phyloP scores from a whole-genome alignment of 2,113 vertebrate species.

The Coptodon rendalli region DNA sequence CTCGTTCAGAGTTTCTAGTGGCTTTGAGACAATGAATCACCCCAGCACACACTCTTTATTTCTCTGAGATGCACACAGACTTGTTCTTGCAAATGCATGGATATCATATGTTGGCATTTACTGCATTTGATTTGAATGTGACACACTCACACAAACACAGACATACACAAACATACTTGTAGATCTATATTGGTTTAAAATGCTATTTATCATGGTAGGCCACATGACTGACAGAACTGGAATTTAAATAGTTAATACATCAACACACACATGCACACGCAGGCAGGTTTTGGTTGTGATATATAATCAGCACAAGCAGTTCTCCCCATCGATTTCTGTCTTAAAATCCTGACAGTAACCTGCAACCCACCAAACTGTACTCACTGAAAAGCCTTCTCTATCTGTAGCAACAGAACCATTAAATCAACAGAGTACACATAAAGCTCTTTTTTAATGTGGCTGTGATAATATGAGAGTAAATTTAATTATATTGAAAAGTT shows the following conservation, averaged over 20 bases:
- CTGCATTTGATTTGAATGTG: constrained; percentile 30
- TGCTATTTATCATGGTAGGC: constrained; percentile 5
- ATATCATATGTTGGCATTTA: constrained; percentile 3
- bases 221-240: background rate
- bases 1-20: constrained; percentile 58
- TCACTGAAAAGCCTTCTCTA: background rate
- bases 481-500: background rate
- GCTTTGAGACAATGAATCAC: constrained; percentile 63
- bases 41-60: constrained; percentile 9
- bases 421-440: background rate
- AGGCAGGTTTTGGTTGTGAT: background rate
- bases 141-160: background rate
- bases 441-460: background rate
- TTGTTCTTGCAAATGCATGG: background rate
- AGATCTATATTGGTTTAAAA: background rate
- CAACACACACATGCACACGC: background rate
- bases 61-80: background rate
- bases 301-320: background rate
- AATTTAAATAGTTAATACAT: background rate
- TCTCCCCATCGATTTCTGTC: background rate
- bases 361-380: background rate
- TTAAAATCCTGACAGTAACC: background rate
- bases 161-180: background rate
- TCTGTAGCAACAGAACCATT: background rate
- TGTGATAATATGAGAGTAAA: background rate